Evolutionary conservation across 2,797 vertebrate species (phyloP), one percentile per base, ranked within the genome.

Genomic region (Sitta carolinensis): DNA sequence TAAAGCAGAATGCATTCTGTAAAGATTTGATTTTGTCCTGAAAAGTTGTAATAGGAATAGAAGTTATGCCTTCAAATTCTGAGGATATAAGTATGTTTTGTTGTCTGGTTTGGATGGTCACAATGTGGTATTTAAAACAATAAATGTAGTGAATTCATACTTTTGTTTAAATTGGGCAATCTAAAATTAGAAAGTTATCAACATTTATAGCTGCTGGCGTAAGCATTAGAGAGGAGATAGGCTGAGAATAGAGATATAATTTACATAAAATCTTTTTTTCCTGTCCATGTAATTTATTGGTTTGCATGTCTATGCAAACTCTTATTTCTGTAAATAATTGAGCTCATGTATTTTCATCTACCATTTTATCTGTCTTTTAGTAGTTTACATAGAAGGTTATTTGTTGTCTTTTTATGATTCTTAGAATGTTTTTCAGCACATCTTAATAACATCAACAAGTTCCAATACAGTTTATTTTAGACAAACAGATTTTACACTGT

Each of bases 121-220:
- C 10, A 16, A 8, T 29, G 38, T 15, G 29, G 16, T 87, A 27
- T 74, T 87, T 74, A 45, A 90, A 96, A 66, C 27, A 84, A 55
- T 62, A 72, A 90, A 68, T 38, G 7, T 77, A 34, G 58, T 92
- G 61, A 89, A 86, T 87, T 82, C 16, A 62, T 29, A 13, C 17
- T 88, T 54, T 45, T 91, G 63, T 85, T 96, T 93, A 88, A 95
- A 69, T 79, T 86, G 32, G 21, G 47, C 80, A n/a, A 32, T 81
- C 62, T 95, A 92, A 93, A 96, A 95, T 91, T 93, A 96, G 79
- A 73, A 87, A 27, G 10, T 92, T 76, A 26, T 27, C 79, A 77
- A 7, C 64, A 38, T 72, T 77, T 94, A 48, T 69, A 84, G 45
- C 84, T 90, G 30, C 66, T 43, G 55, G 42, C 1, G 3, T 72